These are phyloP conservation scores for Oncorhynchus masou DNA, from an alignment of 2,113 vertebrate species.

Conservation along the genomic window DNA sequence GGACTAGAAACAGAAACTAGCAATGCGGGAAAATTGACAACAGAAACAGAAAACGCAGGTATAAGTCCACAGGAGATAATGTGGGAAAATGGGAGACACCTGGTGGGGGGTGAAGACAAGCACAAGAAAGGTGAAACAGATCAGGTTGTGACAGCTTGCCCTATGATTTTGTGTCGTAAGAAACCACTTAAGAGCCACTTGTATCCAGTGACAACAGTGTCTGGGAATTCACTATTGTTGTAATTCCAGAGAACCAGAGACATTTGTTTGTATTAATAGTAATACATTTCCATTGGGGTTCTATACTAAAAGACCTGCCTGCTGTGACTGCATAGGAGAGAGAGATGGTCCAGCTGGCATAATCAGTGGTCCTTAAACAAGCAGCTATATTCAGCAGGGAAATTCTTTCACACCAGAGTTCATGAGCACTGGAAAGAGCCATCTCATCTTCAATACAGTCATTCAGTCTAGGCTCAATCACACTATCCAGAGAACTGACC, in stretches of 20 bases:
- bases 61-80: too few species aligned
- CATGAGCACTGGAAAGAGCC: constrained; percentile 20
- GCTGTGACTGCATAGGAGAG: neutral
- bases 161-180: neutral
- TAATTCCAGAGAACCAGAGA: neutral
- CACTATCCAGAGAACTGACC: constrained; percentile 7
- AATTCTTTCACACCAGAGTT: constrained; percentile 16
- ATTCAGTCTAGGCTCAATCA: neutral
- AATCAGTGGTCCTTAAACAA: constrained; percentile 12
- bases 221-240: neutral
- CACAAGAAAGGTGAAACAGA: too few species aligned
- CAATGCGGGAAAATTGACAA: too few species aligned
- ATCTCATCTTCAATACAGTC: constrained; percentile 11
- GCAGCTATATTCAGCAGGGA: constrained; percentile 14
- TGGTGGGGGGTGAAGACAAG: too few species aligned
- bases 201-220: neutral
- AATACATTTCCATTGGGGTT: neutral
- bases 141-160: too few species aligned
- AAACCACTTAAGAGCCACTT: neutral
- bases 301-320: neutral
- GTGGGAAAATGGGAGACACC: too few species aligned
- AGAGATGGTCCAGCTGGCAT: constrained; percentile 18
- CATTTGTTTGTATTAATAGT: neutral
- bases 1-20: too few species aligned
- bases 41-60: too few species aligned